phyloP scores from a whole-genome alignment of 1,140 invertebrate species.

The Drosophila pruinosa region DNA sequence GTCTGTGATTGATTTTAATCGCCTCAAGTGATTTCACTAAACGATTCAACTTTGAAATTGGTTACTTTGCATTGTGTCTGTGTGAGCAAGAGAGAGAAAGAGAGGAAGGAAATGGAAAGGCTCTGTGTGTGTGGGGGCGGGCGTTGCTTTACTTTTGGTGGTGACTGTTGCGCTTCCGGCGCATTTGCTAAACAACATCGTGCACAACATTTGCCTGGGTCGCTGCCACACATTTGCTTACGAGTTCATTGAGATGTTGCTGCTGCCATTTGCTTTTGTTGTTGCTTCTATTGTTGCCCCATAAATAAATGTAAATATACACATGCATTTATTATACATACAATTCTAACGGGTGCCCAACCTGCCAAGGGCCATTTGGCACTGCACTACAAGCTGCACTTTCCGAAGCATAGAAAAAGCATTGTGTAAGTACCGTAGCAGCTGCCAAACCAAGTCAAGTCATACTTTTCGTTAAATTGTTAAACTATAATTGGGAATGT shows the following conservation, averaged over 20 bases:
- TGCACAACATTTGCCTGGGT: constrained; percentile 48
- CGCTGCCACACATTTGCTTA: constrained; percentile 41
- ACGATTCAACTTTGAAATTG: constrained; percentile 76
- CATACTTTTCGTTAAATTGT: background rate
- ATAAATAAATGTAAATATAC: constrained; percentile 21
- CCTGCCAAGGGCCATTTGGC: constrained; percentile 14
- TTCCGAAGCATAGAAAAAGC: background rate
- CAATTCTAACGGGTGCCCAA: constrained; percentile 1
- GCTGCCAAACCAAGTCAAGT: background rate
- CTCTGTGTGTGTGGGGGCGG: background rate
- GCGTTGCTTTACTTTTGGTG: constrained; percentile 44
- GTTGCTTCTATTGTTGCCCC: background rate
- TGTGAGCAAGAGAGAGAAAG: background rate
- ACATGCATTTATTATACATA: constrained; percentile 15
- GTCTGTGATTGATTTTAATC: constrained; percentile 81
- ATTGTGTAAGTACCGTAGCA: background rate
- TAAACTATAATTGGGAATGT: background rate
- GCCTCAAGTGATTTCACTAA: constrained; percentile 80
- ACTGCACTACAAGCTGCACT: constrained; percentile 12
- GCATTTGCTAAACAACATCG: constrained; percentile 29
- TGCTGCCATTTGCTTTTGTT: background rate
- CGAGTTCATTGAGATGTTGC: constrained; percentile 3
- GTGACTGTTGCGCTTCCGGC: constrained; percentile 62
- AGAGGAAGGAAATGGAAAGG: background rate
- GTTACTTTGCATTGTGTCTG: constrained; percentile 71